Base-by-base conservation (phyloP, 1,140 invertebrate genomes). In the Lutraria rhynchaena region DNA sequence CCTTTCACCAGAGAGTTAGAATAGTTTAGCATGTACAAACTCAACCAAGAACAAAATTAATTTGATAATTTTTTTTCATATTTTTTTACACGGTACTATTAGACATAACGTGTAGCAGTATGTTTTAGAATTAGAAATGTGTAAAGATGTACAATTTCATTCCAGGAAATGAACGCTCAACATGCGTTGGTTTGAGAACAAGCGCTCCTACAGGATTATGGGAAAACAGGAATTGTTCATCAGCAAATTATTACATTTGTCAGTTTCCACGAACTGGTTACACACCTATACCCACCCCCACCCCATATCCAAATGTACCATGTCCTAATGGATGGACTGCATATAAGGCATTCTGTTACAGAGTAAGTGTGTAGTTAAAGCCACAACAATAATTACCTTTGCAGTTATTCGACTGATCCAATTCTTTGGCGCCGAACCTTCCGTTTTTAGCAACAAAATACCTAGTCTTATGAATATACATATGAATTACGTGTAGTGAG, bases 171-270 rank as follows among this genome's bases (percentile, higher is more conserved):
- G 86, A 89, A 37, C 41, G 37, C 4, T 71, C 67, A 55, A 83
- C 76, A 15, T 89, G 88, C 70, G 84, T 87, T 17, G 84, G 73
- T 44, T 85, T 89, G 60, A 63, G 70, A n/a, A 74, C 86, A 19
- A 24, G 44, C 3, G 67, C 22, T 13, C 85, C 83, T 13, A 51
- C 84, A 60, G 88, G 88, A 27, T 65, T 89, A 49, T 89, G 88
- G 88, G 57, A 85, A 49, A 83, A 85, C 53, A 29, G 71, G 17
- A 33, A 75, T 15, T 89, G 88, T 61, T 61, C 31, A 24, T 2
- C 15, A 3, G 17, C 11, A 1, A 75, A 71, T n/a, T 76, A 76
- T 15, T 87, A 67, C 53, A 83, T 89, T n/a, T 89, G 88, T 63
- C 71, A 89, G 76, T 75, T 73, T n/a, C 55, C 35, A 22, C 51